Evolutionary conservation across 2,113 vertebrate genomes (phyloP).

Genomic region (Colius striatus): DNA sequence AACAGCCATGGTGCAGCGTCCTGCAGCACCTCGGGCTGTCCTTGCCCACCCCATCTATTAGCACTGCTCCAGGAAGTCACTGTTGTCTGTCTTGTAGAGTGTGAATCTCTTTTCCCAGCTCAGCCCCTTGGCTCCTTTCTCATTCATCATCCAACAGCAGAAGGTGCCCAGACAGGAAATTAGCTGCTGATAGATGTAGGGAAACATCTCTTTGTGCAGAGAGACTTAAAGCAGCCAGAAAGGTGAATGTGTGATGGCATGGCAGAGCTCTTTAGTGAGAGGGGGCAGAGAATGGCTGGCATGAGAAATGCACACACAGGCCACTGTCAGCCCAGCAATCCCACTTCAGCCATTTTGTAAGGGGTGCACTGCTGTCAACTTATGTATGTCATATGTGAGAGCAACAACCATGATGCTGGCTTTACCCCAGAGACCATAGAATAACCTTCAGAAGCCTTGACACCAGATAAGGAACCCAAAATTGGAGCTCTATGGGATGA

Average conservation of each 20-base stretch:
- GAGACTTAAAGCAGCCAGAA: not conserved
- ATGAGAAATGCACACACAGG: rapidly evolving
- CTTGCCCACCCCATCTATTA: not conserved
- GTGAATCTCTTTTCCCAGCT: not conserved
- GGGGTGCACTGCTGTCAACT: not conserved
- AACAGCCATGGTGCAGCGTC: not conserved
- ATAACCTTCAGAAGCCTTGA: not conserved
- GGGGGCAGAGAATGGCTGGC: not conserved
- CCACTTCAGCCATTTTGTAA: rapidly evolving
- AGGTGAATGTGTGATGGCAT: rapidly evolving
- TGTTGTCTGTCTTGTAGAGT: not conserved
- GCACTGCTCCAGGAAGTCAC: not conserved
- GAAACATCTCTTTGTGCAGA: not conserved
- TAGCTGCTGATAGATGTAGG: not conserved
- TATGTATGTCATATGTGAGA: rapidly evolving
- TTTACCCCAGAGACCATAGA: not conserved
- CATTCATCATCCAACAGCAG: not conserved
- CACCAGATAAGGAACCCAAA: not conserved
- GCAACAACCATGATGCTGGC: not conserved
- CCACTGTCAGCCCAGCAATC: not conserved
- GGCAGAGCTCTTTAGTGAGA: not conserved
- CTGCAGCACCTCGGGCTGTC: rapidly evolving
- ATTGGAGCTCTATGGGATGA: not conserved
- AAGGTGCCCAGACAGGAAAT: slow-evolving; percentile 32
- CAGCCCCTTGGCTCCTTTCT: not conserved